Evolutionary conservation across 2,113 vertebrate genomes (phyloP).

Genomic region (Girardinichthys multiradiatus): DNA sequence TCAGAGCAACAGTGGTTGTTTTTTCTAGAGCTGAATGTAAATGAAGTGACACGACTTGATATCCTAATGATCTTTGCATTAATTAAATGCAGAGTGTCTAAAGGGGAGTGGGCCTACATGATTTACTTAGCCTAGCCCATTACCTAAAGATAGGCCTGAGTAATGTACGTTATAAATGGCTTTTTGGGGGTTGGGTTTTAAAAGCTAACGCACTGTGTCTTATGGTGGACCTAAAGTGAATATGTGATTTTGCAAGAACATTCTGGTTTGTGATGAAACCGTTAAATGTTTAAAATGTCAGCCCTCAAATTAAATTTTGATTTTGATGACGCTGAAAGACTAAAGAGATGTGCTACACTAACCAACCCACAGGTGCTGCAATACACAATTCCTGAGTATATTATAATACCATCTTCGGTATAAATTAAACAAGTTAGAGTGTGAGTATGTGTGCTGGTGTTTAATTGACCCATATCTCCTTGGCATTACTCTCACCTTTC

Average conservation of each 20-base stretch:
- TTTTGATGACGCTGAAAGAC: no score
- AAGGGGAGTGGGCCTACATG: constrained; percentile 41
- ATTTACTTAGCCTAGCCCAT: constrained; percentile 59
- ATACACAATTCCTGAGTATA: no score
- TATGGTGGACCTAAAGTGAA: background rate
- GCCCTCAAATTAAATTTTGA: background rate
- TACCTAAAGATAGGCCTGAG: constrained; percentile 15
- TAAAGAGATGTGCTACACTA: no score
- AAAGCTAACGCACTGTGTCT: constrained; percentile 10
- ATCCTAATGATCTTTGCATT: constrained; percentile 4
- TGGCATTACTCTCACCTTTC: background rate
- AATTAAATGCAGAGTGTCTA: constrained; percentile 52
- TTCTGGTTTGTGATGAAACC: background rate
- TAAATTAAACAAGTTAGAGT: background rate
- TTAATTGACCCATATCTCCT: background rate
- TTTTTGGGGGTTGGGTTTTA: constrained; percentile 33
- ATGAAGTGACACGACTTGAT: no score
- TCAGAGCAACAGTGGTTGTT: background rate
- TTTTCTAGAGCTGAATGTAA: background rate
- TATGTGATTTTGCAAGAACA: no score
- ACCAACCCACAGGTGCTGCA: no score
- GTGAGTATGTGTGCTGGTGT: background rate
- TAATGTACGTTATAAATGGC: constrained; percentile 30
- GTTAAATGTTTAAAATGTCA: constrained; percentile 8
- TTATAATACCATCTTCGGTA: background rate